phyloP scores from a whole-genome alignment of 2,797 vertebrate genomes.

The Avahi laniger region DNA sequence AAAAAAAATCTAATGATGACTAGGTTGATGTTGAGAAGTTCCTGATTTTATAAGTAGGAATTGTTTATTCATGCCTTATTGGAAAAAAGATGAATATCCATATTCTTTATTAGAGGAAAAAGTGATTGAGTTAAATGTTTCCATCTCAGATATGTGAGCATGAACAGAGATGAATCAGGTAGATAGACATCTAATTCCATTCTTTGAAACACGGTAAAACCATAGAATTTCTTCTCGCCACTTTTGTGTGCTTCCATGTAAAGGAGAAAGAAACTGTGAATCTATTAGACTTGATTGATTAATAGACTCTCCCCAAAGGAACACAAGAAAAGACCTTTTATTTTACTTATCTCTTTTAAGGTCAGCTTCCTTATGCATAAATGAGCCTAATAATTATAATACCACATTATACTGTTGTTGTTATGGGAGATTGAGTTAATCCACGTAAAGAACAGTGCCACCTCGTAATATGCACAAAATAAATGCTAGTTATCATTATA shows the following conservation, averaged over 20 bases:
- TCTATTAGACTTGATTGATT: neutral
- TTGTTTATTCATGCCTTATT: neutral
- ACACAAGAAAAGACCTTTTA: neutral
- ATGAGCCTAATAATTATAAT: neutral
- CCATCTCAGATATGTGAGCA: neutral
- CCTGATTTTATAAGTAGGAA: neutral
- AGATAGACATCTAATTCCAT: neutral
- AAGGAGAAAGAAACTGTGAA: neutral
- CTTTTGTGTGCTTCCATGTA: too few relatives aligned
- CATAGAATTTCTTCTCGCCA: neutral
- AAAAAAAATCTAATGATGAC: neutral
- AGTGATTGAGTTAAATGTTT: neutral
- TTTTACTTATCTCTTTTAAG: neutral
- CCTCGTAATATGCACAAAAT: neutral
- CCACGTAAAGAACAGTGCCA: neutral
- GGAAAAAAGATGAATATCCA: neutral
- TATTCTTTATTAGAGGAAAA: neutral
- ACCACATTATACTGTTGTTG: neutral
- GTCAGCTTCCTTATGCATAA: neutral
- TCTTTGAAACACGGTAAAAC: neutral
- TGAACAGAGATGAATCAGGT: neutral
- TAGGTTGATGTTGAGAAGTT: neutral
- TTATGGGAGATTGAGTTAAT: neutral
- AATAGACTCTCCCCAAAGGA: neutral
- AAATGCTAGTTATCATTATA: neutral